Percentiles rank a stretch among this genome's conserved stretches.
Evolutionary conservation across 2,113 vertebrate species (phyloP).

Genomic region (Synodontis membranacea): DNA sequence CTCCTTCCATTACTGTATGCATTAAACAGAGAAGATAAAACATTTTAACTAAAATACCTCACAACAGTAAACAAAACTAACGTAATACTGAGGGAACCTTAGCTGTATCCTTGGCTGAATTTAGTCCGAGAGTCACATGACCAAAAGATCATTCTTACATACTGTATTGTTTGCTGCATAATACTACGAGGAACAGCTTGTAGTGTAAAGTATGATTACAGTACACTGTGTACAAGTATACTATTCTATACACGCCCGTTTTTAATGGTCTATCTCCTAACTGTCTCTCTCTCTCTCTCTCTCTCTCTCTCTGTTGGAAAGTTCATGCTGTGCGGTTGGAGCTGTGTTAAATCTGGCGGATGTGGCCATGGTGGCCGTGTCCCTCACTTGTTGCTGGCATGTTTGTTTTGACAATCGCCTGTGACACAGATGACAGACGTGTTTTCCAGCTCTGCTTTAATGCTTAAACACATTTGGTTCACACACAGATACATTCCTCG

Average conservation of each 20-base stretch:
- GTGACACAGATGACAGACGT: constrained; percentile 62
- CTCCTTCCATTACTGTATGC: too few species aligned
- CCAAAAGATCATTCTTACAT: neutral
- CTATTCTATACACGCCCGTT: neutral
- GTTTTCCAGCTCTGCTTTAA: constrained; percentile 53
- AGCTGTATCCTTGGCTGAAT: neutral
- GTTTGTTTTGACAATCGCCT: constrained; percentile 74
- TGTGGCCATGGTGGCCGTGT: constrained; percentile 68
- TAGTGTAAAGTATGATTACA: neutral
- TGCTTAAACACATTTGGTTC: constrained; percentile 66
- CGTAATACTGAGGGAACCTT: neutral
- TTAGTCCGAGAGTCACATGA: neutral
- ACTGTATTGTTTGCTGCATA: neutral
- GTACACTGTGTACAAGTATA: neutral
- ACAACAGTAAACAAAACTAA: neutral
- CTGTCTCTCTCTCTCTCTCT: neutral
- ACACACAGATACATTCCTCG: constrained; percentile 65
- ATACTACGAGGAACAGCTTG: neutral
- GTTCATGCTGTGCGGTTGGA: constrained; percentile 66
- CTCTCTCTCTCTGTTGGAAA: constrained; percentile 36
- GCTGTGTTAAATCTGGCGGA: constrained; percentile 67
- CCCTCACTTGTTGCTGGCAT: constrained; percentile 68
- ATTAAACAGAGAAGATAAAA: too few species aligned
- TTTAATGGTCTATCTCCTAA: neutral
- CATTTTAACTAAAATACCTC: too few species aligned